A percentile compares a stretch with the other conserved stretches of the same genome.
Conservation (phyloP, 2,113 vertebrate species). For the Siniperca knerii region DNA sequence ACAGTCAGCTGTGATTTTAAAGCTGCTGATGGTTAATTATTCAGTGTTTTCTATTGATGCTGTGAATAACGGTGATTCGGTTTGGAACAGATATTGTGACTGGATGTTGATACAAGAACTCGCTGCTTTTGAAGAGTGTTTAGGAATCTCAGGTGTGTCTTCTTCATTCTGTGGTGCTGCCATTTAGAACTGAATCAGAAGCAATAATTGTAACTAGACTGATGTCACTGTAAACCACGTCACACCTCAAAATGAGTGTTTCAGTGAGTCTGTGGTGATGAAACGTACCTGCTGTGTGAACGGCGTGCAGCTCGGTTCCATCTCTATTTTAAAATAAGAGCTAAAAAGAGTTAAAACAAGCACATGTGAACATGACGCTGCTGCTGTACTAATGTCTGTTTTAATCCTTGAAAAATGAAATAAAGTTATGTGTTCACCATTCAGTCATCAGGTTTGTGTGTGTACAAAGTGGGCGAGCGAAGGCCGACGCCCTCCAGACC, state of each 20-base stretch:
- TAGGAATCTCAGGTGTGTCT: constrained; percentile 37
- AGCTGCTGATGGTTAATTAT: not conserved
- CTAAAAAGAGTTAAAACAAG: not conserved
- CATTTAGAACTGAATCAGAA: not conserved
- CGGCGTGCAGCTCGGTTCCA: not conserved
- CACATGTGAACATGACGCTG: not conserved
- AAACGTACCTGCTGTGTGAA: too few species aligned
- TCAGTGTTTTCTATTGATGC: not conserved
- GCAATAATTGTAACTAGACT: not conserved
- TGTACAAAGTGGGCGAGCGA: too few species aligned
- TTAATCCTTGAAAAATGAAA: not conserved
- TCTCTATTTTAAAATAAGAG: not conserved
- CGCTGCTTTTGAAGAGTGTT: not conserved
- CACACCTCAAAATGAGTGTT: not conserved
- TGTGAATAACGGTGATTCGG: not conserved
- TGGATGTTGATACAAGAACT: not conserved
- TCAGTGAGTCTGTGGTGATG: not conserved
- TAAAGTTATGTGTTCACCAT: not conserved
- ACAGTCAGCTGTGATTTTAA: too few species aligned
- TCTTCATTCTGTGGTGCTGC: not conserved
- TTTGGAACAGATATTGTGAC: not conserved
- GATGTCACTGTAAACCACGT: not conserved
- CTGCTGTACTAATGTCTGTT: not conserved
- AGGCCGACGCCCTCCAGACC: too few species aligned
- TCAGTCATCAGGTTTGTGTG: not conserved